Conservation (phyloP, 2,113 vertebrate species). For the Vimba vimba region DNA sequence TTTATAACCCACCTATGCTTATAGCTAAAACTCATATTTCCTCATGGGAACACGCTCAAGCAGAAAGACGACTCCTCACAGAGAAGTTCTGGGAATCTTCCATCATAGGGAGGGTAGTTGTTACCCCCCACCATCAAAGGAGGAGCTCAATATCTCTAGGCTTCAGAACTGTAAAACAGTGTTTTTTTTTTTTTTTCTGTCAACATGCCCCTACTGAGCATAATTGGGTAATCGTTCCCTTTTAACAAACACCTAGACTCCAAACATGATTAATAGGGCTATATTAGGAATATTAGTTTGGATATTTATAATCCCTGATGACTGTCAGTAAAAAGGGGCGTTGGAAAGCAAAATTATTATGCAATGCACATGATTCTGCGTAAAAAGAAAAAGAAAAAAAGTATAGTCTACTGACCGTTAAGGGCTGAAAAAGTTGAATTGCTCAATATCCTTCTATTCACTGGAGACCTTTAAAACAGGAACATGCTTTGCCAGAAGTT, state of each 20-base stretch:
- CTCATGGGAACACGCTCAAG: background rate
- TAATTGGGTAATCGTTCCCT: background rate
- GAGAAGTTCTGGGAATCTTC: slow-evolving; percentile 48
- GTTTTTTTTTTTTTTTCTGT: background rate
- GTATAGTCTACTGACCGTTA: background rate
- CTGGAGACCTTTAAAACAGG: background rate
- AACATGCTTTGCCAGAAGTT: background rate
- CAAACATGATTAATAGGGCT: background rate
- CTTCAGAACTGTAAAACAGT: slow-evolving; percentile 25
- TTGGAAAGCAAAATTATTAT: background rate
- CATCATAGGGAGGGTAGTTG: slow-evolving; percentile 9
- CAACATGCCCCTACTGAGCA: slow-evolving; percentile 15
- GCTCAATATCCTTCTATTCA: slow-evolving; percentile 4
- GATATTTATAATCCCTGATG: background rate
- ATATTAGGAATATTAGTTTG: background rate
- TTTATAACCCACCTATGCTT: background rate
- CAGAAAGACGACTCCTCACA: slow-evolving; percentile 11
- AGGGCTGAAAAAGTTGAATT: background rate
- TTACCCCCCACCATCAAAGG: slow-evolving; percentile 7
- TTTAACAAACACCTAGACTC: background rate
- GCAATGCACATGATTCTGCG: background rate
- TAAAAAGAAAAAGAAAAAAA: background rate
- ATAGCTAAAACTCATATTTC: background rate
- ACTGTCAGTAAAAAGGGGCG: background rate
- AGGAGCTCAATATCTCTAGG: background rate